Conservation (phyloP, 2,113 vertebrate species). For the human region DNA sequence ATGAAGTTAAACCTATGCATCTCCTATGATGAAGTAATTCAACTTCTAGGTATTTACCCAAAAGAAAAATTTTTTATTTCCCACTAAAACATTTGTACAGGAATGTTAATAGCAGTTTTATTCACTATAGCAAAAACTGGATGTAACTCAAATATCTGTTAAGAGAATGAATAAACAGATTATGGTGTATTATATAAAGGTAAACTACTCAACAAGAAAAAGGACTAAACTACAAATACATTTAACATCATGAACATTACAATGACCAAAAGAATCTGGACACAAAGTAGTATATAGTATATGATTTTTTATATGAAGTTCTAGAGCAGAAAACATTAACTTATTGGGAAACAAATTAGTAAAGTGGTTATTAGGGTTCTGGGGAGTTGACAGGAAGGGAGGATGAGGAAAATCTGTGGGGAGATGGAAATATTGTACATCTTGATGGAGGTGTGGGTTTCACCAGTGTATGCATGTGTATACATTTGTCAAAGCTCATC, state of each 20-base stretch:
- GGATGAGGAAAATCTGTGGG: background rate
- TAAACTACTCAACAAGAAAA: background rate
- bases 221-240: background rate
- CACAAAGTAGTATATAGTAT: background rate
- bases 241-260: background rate
- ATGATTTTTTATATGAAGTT: background rate
- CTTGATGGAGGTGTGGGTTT: background rate
- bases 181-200: background rate
- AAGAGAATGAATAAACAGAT: background rate
- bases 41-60: background rate
- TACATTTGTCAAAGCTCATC: background rate
- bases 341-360: background rate
- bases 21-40: background rate
- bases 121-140: background rate
- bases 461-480: background rate
- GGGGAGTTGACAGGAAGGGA: background rate
- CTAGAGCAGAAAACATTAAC: background rate
- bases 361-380: background rate
- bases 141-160: background rate
- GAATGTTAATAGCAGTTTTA: background rate
- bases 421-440: background rate
- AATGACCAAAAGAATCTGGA: background rate
- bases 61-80: background rate
- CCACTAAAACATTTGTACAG: background rate
- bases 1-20: background rate